phyloP scores from a whole-genome alignment of 2,888 invertebrate species.

The Suillia variegata region DNA sequence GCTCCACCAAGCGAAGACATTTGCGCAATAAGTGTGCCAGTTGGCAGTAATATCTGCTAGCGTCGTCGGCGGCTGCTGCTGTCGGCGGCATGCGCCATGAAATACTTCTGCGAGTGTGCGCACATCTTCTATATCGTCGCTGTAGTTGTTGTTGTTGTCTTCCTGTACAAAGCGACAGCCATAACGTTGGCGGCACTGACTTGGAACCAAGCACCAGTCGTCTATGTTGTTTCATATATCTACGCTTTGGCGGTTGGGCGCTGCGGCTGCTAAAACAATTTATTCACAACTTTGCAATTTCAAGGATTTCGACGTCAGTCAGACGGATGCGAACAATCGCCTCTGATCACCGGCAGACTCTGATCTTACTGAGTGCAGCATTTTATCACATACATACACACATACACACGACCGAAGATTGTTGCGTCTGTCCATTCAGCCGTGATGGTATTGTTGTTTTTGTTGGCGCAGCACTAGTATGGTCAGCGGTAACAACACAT shows the following conservation, averaged over 20 bases:
- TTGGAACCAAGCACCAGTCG: not conserved
- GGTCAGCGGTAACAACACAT: too few relatives aligned
- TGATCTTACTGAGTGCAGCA: not conserved
- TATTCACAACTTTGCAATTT: conserved; percentile 42
- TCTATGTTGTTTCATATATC: too few relatives aligned
- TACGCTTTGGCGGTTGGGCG: too few relatives aligned
- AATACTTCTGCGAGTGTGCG: not conserved
- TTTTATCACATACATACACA: not conserved
- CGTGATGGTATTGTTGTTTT: not conserved
- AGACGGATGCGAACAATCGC: not conserved
- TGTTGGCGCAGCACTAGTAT: not conserved
- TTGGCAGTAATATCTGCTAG: not conserved
- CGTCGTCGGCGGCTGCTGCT: not conserved
- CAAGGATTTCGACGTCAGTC: conserved; percentile 37
- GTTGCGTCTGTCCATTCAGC: not conserved
- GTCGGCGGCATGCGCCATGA: conserved; percentile 5
- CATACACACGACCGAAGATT: not conserved
- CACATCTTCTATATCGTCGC: not conserved
- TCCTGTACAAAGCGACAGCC: not conserved
- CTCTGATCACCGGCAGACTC: too few relatives aligned
- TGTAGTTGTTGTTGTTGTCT: not conserved
- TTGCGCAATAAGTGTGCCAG: conserved; percentile 52
- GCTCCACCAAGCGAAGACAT: conserved; percentile 45
- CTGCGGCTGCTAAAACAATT: conserved; percentile 46
- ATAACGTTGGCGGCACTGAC: not conserved